phyloP scores from a whole-genome alignment of 1,140 invertebrate species.

The Mactra quadrangularis region DNA sequence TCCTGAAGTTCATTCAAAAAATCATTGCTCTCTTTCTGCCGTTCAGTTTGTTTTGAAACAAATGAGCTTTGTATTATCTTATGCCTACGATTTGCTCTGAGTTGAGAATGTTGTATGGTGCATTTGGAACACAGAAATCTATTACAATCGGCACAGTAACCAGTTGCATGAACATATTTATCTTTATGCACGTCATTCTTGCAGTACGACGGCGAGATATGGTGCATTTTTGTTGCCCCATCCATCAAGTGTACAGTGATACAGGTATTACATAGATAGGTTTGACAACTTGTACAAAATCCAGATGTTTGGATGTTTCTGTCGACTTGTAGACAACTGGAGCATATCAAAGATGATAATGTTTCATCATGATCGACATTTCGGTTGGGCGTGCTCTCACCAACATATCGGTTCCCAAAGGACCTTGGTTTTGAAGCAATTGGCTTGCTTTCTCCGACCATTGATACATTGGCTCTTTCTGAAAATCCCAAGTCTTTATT shows the following conservation, averaged over 20 bases:
- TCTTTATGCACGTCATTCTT: conserved; percentile 32
- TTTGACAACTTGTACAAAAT: conserved; percentile 32
- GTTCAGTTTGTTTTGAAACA: conserved; percentile 10
- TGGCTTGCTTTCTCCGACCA: neutral
- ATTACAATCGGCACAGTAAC: conserved; percentile 31
- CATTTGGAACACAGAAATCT: conserved; percentile 46
- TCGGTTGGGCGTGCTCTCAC: neutral
- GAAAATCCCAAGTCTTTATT: neutral
- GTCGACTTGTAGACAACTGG: conserved; percentile 34
- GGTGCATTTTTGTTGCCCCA: conserved; percentile 6
- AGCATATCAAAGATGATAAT: conserved; percentile 26
- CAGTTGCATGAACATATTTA: conserved; percentile 37
- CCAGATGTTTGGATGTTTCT: conserved; percentile 25
- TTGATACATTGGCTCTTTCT: neutral
- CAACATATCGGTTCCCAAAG: neutral
- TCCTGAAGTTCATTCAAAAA: conserved; percentile 26
- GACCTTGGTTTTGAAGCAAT: neutral
- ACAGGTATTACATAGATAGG: conserved; percentile 41
- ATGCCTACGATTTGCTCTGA: conserved; percentile 24
- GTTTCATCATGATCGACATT: neutral
- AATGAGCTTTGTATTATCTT: conserved; percentile 48
- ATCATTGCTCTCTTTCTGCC: neutral
- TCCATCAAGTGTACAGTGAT: conserved; percentile 10
- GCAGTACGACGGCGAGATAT: conserved; percentile 36
- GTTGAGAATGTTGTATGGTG: conserved; percentile 19